These are phyloP conservation scores for Spheniscus mendiculus DNA, from an alignment of 2,113 vertebrate genomes.

Conservation along the genomic window DNA sequence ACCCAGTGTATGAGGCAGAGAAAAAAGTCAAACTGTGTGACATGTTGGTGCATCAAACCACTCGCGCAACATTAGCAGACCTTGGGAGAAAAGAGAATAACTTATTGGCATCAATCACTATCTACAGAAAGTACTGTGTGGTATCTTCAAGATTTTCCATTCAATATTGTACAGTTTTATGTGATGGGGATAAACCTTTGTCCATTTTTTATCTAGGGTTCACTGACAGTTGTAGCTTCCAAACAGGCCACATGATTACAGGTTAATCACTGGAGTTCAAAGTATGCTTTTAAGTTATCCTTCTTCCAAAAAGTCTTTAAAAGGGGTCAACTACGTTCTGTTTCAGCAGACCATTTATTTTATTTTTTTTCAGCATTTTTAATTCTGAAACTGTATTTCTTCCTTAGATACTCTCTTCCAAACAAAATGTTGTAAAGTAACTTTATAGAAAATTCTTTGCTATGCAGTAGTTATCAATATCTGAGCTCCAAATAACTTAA, in stretches of 20 bases:
- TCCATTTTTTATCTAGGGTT: neutral
- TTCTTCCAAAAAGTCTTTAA: neutral
- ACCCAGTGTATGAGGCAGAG: neutral
- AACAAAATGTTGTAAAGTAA: neutral
- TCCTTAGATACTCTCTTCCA: neutral
- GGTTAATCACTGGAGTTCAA: neutral
- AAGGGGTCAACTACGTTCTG: neutral
- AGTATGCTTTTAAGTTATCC: neutral
- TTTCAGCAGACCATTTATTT: neutral
- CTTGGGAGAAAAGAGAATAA: neutral
- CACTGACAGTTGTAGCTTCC: neutral
- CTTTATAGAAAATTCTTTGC: neutral
- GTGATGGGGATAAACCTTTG: neutral
- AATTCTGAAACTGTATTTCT: neutral
- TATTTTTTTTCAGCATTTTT: neutral
- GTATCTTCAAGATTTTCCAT: neutral
- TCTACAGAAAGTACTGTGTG: neutral
- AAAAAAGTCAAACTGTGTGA: neutral
- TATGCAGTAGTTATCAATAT: neutral
- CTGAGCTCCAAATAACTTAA: neutral
- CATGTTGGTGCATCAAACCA: neutral
- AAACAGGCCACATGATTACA: neutral
- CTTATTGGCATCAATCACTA: neutral
- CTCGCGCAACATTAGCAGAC: neutral
- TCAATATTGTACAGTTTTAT: neutral